Conservation (phyloP, 2,797 vertebrate genomes). For the Mus caroli region DNA sequence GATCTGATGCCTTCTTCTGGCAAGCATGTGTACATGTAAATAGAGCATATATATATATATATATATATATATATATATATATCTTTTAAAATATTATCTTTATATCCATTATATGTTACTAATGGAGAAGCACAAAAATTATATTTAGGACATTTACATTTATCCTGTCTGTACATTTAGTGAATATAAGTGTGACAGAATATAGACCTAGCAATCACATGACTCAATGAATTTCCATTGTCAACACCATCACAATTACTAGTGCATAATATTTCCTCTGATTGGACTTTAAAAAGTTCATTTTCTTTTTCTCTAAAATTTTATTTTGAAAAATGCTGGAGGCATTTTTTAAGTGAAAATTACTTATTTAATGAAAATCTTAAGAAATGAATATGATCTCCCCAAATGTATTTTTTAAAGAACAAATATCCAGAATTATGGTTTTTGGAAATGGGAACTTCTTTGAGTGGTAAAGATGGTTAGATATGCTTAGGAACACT, state of each 20-base stretch:
- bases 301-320: background rate
- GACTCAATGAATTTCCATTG: background rate
- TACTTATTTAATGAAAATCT: background rate
- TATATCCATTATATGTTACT: background rate
- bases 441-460: background rate
- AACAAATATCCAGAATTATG: background rate
- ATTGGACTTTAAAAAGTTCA: background rate
- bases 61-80: too few species aligned
- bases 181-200: background rate
- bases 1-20: background rate
- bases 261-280: background rate
- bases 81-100: background rate
- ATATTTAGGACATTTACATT: background rate
- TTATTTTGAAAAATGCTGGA: background rate
- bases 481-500: background rate
- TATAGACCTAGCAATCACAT: background rate
- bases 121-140: background rate
- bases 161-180: background rate
- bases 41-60: background rate
- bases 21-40: background rate
- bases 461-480: background rate
- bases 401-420: background rate
- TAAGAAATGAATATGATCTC: background rate
- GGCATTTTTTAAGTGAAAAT: background rate
- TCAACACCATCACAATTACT: background rate